Base-by-base conservation (phyloP, 1,140 invertebrate genomes). In the Nomia melanderi region DNA sequence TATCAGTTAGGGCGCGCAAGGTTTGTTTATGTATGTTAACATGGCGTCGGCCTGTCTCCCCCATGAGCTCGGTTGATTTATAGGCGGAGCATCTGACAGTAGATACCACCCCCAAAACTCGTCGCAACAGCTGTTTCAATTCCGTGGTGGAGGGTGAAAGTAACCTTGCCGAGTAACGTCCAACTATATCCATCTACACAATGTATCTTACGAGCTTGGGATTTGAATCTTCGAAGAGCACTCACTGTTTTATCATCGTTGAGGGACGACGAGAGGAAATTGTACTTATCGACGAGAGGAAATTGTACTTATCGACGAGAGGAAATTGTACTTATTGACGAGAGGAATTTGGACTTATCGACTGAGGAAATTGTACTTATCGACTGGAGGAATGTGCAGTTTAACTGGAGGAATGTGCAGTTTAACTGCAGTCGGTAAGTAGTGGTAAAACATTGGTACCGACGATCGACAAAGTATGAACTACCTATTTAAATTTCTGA, bases 61-160 rank as follows among this genome's bases (percentile, higher is more conserved):
- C 83, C 81, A 83, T 83, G 81, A 86, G 82, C 80, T 81, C 82
- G 81, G 86, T 90, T 92, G 90, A 92, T 91, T 92, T 91, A 91
- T 92, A 91, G 91, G 91, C 90, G 91, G 91, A 92, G 91, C 91
- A 90, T 91, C 90, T 89, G 90, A 91, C 89, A 90, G 90, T 86
- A 86, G 87, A 90, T 84, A 86, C 88, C 90, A 91, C 90, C 90
- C 90, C 84, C 83, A 78, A 39, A 77, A 84, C 80, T 79, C 79
- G 41, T 53, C 81, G 80, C 85, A 86, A 89, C 89, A 91, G 89
- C 90, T 90, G 89, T 88, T 90, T 81, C 75, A n/a, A 20, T 69
- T 71, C 27, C 20, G 3, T n/a, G 5, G 2, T 1, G 14, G 2
- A 63, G 39, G 23, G 33, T 3, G n/a, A 41, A 23, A 20, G 5